Conservation (phyloP, 2,113 vertebrate genomes). For the Scomber japonicus region DNA sequence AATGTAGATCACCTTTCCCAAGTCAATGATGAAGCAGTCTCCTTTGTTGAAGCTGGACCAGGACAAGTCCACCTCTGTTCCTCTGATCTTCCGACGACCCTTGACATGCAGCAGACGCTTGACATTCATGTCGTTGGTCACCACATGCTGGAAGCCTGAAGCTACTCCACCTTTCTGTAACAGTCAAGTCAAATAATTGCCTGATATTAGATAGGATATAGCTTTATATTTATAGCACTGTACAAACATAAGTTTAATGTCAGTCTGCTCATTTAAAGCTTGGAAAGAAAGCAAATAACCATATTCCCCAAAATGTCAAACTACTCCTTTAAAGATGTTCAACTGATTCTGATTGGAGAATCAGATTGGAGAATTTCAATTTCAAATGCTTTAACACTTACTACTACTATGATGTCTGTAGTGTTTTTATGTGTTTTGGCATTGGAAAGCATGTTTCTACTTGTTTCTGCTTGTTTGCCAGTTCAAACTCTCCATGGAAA, state of each 20-base stretch:
- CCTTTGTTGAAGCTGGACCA: conserved; percentile 84
- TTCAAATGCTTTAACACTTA: background rate
- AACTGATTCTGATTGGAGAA: background rate
- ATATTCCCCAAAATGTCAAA: too few relatives aligned
- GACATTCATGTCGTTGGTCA: conserved; percentile 53
- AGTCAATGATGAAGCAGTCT: conserved; percentile 86
- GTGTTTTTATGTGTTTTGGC: conserved; percentile 28
- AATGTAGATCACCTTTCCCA: conserved; percentile 76
- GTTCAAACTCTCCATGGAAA: conserved; percentile 49
- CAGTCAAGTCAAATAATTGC: background rate
- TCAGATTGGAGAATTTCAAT: background rate
- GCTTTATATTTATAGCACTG: too few relatives aligned
- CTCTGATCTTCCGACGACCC: conserved; percentile 75
- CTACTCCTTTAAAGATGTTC: background rate
- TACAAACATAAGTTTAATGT: too few relatives aligned
- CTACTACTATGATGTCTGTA: conserved; percentile 4
- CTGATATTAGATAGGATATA: too few relatives aligned
- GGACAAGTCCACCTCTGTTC: conserved; percentile 65
- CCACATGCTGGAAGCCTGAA: conserved; percentile 82
- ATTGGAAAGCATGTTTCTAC: conserved; percentile 16
- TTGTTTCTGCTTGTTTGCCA: conserved; percentile 17
- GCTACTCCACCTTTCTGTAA: conserved; percentile 82
- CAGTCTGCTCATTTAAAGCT: too few relatives aligned
- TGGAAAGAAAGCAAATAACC: too few relatives aligned
- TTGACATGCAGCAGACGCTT: conserved; percentile 79